Evolutionary conservation across 1,140 invertebrate genomes (phyloP).

Genomic region (Hydropsyche tenuis): DNA sequence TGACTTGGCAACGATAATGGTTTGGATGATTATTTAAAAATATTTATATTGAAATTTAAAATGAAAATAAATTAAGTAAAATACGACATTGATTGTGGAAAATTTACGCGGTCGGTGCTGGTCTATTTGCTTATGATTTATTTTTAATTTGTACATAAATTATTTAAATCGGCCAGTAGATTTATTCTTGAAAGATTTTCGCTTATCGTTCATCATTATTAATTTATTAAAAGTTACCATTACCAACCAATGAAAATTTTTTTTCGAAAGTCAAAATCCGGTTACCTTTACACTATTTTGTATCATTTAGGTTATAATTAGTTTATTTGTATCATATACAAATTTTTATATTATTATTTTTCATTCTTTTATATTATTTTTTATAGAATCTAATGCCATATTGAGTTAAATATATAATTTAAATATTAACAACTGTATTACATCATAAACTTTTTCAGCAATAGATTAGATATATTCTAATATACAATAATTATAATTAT

Average conservation of each 20-base stretch:
- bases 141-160: background rate
- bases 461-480: too few species aligned
- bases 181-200: slow-evolving; percentile 34
- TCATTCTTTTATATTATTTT: background rate
- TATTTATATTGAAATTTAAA: slow-evolving; percentile 42
- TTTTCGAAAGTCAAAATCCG: slow-evolving; percentile 38
- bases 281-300: slow-evolving; percentile 37
- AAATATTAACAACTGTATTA: background rate
- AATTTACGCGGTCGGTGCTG: background rate
- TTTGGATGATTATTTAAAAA: slow-evolving; percentile 42
- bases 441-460: too few species aligned
- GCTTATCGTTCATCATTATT: background rate
- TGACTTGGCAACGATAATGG: slow-evolving; percentile 47
- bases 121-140: background rate
- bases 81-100: too few species aligned
- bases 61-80: slow-evolving; percentile 44
- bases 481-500: background rate
- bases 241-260: background rate
- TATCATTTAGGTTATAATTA: slow-evolving; percentile 6
- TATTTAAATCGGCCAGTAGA: slow-evolving; percentile 31
- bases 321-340: slow-evolving; percentile 8
- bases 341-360: slow-evolving; percentile 3
- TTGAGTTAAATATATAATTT: background rate
- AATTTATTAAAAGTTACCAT: slow-evolving; percentile 33
- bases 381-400: slow-evolving; percentile 13